A percentile compares a stretch with the other conserved stretches of the same genome.
These are phyloP conservation scores for Bacillus rossius DNA, from an alignment of 1,140 invertebrate species.

Conservation along the genomic window DNA sequence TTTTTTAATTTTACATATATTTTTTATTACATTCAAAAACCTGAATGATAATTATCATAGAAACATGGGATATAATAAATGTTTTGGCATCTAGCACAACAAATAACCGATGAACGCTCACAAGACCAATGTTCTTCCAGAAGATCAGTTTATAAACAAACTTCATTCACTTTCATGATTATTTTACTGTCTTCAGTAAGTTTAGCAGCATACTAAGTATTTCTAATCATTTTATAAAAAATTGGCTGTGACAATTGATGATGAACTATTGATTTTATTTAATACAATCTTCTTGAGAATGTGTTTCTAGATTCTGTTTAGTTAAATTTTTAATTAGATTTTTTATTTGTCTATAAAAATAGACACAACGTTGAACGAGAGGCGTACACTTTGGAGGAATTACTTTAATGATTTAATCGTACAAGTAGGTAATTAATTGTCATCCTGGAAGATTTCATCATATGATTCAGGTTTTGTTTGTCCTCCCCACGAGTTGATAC, in stretches of 20 bases:
- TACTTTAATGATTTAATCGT: too few species aligned
- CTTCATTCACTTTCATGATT: conserved; percentile 11
- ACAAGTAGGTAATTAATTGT: too few species aligned
- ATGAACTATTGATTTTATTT: conserved; percentile 17
- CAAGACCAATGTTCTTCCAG: conserved; percentile 12
- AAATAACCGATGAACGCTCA: conserved; percentile 11
- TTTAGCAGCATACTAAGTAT: conserved; percentile 18
- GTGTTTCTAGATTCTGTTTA: background rate
- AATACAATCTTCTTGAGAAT: background rate
- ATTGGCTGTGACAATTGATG: conserved; percentile 11
- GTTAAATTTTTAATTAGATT: conserved; percentile 10
- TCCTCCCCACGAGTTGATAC: conserved; percentile 2
- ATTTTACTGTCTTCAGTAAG: conserved; percentile 7
- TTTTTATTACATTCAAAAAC: background rate
- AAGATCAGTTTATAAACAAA: conserved; percentile 4
- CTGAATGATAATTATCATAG: conserved; percentile 19
- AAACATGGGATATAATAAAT: conserved; percentile 13
- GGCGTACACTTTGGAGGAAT: background rate
- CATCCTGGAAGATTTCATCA: conserved; percentile 8
- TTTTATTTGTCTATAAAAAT: conserved; percentile 16
- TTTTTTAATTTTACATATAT: too few species aligned
- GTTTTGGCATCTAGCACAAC: conserved; percentile 12
- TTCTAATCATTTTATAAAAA: conserved; percentile 22
- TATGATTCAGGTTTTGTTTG: conserved; percentile 3
- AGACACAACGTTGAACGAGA: conserved; percentile 7